phyloP scores from a whole-genome alignment of 2,888 invertebrate genomes.

The Cordilura impudica region DNA sequence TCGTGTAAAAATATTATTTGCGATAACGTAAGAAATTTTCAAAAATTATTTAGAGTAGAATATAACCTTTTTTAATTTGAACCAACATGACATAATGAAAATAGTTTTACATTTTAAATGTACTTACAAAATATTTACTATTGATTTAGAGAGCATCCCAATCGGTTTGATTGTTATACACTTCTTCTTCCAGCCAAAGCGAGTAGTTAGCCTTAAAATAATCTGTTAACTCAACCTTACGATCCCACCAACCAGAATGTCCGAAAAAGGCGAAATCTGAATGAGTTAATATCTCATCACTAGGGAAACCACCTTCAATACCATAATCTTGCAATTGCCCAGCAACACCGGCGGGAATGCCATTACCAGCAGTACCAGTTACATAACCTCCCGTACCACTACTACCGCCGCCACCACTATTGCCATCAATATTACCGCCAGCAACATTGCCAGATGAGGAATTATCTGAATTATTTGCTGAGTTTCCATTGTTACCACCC shows the following conservation, averaged over 20 bases:
- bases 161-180: constrained; percentile 90
- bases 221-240: constrained; percentile 87
- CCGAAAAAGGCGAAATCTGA: constrained; percentile 77
- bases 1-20: no score
- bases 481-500: constrained; percentile 73
- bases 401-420: constrained; percentile 65
- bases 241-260: constrained; percentile 78
- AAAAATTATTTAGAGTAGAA: no score
- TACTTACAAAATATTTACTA: constrained; percentile 13
- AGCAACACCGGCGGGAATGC: constrained; percentile 45
- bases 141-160: constrained; percentile 81
- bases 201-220: constrained; percentile 96
- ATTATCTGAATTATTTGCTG: constrained; percentile 73
- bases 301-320: constrained; percentile 75
- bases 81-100: no score
- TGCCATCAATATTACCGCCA: constrained; percentile 68
- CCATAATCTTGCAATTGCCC: constrained; percentile 71
- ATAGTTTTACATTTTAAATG: not conserved
- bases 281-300: constrained; percentile 76
- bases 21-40: no score
- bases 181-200: constrained; percentile 97
- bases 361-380: constrained; percentile 64
- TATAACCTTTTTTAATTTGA: no score
- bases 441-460: constrained; percentile 67
- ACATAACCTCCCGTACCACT: constrained; percentile 60